Evolutionary conservation across 2,113 vertebrate genomes (phyloP).

Genomic region (Chlamydotis undulata): DNA sequence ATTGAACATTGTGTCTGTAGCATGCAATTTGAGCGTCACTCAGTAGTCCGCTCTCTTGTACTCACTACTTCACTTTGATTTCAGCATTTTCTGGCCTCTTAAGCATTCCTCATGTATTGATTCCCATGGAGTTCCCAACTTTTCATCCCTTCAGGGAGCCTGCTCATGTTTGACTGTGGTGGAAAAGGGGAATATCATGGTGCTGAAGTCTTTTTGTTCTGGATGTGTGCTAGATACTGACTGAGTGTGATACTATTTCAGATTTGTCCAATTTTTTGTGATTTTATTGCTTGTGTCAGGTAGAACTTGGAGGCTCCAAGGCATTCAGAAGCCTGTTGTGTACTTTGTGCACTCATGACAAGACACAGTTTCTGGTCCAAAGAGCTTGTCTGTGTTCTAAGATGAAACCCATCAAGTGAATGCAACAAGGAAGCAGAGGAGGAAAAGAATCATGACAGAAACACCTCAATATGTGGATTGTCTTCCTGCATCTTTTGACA

Average conservation of each 20-base stretch:
- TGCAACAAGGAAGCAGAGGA: not conserved
- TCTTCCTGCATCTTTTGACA: not conserved
- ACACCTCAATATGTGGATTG: not conserved
- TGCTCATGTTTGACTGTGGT: not conserved
- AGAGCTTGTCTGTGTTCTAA: not conserved
- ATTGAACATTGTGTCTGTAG: not conserved
- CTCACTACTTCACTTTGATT: not conserved
- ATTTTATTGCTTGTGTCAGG: not conserved
- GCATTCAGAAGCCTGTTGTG: not conserved
- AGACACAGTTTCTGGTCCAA: not conserved
- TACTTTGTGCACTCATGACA: not conserved
- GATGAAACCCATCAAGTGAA: not conserved
- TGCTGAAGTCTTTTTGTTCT: not conserved
- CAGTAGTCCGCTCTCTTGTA: not conserved
- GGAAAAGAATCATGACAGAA: not conserved
- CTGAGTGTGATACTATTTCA: not conserved
- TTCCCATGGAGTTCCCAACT: not conserved
- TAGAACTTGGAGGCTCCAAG: not conserved
- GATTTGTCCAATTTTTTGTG: not conserved
- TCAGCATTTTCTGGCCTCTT: conserved; percentile 3
- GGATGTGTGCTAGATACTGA: not conserved
- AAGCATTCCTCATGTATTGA: not conserved
- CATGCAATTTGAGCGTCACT: not conserved
- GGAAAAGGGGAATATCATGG: not conserved
- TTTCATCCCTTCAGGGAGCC: not conserved